Evolutionary conservation across 1,140 invertebrate genomes (phyloP), one percentile per base, ranked within the genome.

Genomic region (Bicyclus anynana): DNA sequence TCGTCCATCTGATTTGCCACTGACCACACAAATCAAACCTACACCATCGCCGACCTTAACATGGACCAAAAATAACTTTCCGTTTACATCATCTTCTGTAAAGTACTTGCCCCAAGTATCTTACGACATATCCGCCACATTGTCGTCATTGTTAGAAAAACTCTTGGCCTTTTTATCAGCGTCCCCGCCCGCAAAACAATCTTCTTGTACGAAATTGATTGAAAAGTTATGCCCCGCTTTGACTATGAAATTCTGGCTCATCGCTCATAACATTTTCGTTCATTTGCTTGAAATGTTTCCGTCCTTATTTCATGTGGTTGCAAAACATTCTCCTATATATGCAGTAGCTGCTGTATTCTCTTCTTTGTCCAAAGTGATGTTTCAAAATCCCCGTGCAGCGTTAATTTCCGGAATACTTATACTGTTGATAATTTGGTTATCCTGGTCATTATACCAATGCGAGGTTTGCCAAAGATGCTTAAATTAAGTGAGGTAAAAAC

Each of bases 381-480:
- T 72, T 53, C 51, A 53, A n/a, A 65, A 71, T 38, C 65, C 67
- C 2, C 57, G 63, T 5, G 60, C 74, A 10, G 29, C 65, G 2
- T 65, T 64, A 18, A 48, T 65, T 1, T 59, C 64, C 6, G 40
- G 47, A 2, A 29, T 70, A n/a, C 50, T 78, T 13, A 40, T 69
- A 5, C 37, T 78, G 48, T 13, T 78, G 3, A 74, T 73, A n/a
- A 5, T 68, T 2, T 74, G 73, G 50, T 56, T 80, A 33, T 60
- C 52, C 1, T 72, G 66, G 63, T 54, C 53, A 0, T 35, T 77
- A n/a, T 76, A 76, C 16, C 48, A 38, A 18, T 77, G 74, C 47
- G 50, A 54, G 17, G 13, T 58, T 14, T 72, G 66, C 58, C 18
- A 18, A n/a, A 42, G 51, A 10, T 51, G 51, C n/a, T 27, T 37